Percentiles rank a stretch among this genome's conserved stretches.
These are phyloP conservation scores for Rhinichthys klamathensis DNA, from an alignment of 2,113 vertebrate genomes.

Conservation along the genomic window DNA sequence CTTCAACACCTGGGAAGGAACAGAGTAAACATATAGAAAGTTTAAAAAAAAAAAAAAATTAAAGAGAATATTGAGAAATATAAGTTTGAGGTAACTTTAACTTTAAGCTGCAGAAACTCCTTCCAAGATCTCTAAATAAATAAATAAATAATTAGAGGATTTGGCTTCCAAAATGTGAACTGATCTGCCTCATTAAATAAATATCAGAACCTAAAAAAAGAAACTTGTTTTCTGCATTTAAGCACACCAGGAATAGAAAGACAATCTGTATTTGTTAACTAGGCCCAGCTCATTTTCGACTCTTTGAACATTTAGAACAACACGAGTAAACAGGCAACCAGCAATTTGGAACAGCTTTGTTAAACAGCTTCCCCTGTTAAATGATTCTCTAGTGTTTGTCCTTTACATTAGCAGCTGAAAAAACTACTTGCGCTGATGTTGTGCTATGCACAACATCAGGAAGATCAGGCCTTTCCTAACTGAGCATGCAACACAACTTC, in stretches of 20 bases:
- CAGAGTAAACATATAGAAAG: not conserved
- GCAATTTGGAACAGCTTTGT: not conserved
- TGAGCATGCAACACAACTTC: no score
- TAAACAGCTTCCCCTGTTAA: not conserved
- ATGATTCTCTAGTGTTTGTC: not conserved
- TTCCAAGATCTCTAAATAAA: conserved; percentile 8
- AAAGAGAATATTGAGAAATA: not conserved
- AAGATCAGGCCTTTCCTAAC: no score
- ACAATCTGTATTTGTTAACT: not conserved
- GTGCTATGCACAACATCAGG: no score
- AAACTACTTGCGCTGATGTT: no score
- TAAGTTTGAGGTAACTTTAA: not conserved
- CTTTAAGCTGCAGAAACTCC: not conserved
- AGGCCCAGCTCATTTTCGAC: not conserved
- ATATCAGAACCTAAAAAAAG: not conserved
- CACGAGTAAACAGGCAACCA: not conserved
- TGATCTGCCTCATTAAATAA: conserved; percentile 21
- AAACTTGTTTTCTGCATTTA: conserved; percentile 19
- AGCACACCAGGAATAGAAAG: conserved; percentile 3
- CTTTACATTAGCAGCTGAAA: not conserved
- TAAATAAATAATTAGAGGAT: not conserved
- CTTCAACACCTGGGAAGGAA: conserved; percentile 66
- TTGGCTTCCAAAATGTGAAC: not conserved
- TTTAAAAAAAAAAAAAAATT: not conserved
- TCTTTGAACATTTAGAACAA: not conserved